Conservation (phyloP, 2,888 invertebrate genomes). For the Agrotis segetum region DNA sequence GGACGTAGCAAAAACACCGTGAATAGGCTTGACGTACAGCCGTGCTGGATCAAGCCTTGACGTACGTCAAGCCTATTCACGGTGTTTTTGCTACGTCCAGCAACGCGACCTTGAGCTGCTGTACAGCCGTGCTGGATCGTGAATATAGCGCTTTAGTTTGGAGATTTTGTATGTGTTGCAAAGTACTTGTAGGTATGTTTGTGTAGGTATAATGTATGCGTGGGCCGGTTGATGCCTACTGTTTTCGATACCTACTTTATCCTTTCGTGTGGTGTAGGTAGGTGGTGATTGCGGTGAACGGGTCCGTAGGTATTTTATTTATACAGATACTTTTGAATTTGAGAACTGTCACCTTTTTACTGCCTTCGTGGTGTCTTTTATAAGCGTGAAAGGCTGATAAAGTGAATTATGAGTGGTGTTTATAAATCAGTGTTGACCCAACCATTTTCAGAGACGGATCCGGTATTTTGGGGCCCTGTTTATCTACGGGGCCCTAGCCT, state of each 20-base stretch:
- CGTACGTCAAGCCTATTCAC: too few species aligned
- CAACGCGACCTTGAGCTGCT: too few species aligned
- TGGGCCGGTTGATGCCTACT: conserved; percentile 63
- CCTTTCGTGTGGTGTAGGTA: conserved; percentile 29
- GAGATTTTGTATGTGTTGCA: conserved; percentile 62
- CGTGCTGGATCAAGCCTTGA: too few species aligned
- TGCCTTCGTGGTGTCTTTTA: not conserved
- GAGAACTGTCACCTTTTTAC: not conserved
- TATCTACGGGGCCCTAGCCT: too few species aligned
- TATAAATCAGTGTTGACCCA: too few species aligned
- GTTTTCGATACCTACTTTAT: conserved; percentile 59
- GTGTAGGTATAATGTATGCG: conserved; percentile 60
- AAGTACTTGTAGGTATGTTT: conserved; percentile 49
- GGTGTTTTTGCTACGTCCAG: too few species aligned
- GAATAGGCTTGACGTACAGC: too few species aligned
- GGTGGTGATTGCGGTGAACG: conserved; percentile 8
- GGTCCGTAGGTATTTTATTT: conserved; percentile 40
- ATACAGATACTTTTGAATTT: not conserved
- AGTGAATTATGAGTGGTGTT: not conserved
- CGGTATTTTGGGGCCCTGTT: too few species aligned
- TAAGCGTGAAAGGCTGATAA: not conserved
- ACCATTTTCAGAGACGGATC: too few species aligned
- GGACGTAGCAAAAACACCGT: too few species aligned
- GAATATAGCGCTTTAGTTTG: too few species aligned
- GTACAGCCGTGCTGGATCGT: too few species aligned